These are phyloP conservation scores for Kryptopterus vitreolus DNA, from an alignment of 2,797 vertebrate species.

Conservation along the genomic window DNA sequence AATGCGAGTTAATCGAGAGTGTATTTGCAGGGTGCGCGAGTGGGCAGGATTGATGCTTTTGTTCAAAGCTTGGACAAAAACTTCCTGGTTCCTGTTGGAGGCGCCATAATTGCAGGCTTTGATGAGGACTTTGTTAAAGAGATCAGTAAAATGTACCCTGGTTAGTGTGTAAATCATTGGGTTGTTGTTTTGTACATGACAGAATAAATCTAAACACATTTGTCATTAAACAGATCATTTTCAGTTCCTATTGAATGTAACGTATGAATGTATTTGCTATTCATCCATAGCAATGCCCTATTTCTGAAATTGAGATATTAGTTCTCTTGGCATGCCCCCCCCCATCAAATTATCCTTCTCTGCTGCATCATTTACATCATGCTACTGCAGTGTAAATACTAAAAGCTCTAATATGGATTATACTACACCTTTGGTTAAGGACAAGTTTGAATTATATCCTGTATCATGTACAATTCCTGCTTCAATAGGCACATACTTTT, in stretches of 20 bases:
- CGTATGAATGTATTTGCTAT: neutral
- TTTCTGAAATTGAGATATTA: neutral
- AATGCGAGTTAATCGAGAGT: neutral
- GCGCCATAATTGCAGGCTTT: conserved; percentile 96
- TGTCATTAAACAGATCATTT: no score
- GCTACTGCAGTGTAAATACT: neutral
- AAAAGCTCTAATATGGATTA: conserved; percentile 18
- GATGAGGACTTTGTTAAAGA: conserved; percentile 87
- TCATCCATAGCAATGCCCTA: no score
- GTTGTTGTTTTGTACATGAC: neutral
- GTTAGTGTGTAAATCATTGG: conserved; percentile 70
- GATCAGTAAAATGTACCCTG: conserved; percentile 96
- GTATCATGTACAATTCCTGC: neutral
- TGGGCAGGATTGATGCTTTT: conserved; percentile 94
- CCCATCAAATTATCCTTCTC: neutral
- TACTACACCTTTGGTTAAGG: neutral
- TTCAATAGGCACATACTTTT: neutral
- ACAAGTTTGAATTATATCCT: neutral
- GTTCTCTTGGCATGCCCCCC: neutral
- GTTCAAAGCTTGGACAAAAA: conserved; percentile 99
- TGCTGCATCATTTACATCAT: neutral
- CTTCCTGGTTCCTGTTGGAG: conserved; percentile 99
- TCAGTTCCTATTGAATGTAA: no score
- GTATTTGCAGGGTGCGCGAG: conserved; percentile 81
- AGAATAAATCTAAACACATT: neutral